Evolutionary conservation across 2,113 vertebrate genomes (phyloP).

Genomic region (Elephas maximus): DNA sequence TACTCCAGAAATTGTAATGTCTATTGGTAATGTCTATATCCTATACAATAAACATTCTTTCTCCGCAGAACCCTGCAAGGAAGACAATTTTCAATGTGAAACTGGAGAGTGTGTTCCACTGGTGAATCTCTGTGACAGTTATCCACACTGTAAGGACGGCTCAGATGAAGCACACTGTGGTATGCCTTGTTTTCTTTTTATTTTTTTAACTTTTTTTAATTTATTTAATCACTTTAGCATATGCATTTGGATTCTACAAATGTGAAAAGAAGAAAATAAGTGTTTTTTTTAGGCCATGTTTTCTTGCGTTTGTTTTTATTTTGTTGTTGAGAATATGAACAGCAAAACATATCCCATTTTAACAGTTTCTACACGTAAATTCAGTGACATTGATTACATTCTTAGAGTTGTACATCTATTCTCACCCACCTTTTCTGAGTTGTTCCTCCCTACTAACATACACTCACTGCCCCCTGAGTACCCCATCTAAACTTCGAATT

Average conservation of each 20-base stretch:
- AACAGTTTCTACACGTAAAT: background rate
- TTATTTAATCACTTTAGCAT: background rate
- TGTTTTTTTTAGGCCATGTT: background rate
- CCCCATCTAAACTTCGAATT: background rate
- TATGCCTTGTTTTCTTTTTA: constrained; percentile 81
- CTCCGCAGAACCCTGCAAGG: constrained; percentile 90
- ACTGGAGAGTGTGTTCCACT: constrained; percentile 91
- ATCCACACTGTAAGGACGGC: constrained; percentile 91
- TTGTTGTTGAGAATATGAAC: background rate
- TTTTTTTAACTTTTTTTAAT: background rate
- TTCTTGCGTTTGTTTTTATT: background rate
- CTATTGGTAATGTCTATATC: background rate
- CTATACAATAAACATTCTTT: constrained; percentile 6
- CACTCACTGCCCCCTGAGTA: background rate
- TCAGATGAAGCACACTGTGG: constrained; percentile 95
- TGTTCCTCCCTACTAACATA: background rate
- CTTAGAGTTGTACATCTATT: background rate
- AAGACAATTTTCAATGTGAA: constrained; percentile 89
- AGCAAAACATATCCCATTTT: background rate
- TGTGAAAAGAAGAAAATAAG: background rate
- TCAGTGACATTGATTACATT: background rate
- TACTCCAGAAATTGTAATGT: background rate
- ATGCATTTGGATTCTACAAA: background rate
- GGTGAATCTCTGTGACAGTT: constrained; percentile 89
- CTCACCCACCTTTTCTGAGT: background rate